A percentile compares a stretch with the other conserved stretches of the same genome.
phyloP scores from a whole-genome alignment of 2,113 vertebrate genomes.

The Empidonax traillii region DNA sequence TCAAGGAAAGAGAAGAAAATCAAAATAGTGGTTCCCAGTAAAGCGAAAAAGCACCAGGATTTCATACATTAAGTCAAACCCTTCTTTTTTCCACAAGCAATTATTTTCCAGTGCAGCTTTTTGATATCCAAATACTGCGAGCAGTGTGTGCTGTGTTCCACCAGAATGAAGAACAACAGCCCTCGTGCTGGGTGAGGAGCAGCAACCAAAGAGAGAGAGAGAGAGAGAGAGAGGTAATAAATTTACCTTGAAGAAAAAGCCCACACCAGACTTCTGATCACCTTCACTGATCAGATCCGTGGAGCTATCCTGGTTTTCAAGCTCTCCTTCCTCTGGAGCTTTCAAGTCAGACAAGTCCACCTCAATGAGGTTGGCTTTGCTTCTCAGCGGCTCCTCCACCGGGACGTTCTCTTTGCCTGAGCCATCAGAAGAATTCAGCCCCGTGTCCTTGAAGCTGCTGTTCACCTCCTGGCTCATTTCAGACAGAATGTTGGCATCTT shows the following conservation, averaged over 20 bases:
- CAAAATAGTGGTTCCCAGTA: neutral
- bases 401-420: slow-evolving; percentile 72
- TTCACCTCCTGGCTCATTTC: slow-evolving; percentile 75
- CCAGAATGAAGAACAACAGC: neutral
- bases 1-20: neutral
- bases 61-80: neutral
- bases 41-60: neutral
- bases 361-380: slow-evolving; percentile 88
- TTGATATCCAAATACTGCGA: neutral
- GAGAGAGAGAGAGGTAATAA: neutral
- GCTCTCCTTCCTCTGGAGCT: slow-evolving; percentile 72
- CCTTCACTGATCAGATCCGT: slow-evolving; percentile 68
- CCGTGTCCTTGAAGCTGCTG: slow-evolving; percentile 45
- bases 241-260: slow-evolving; percentile 96
- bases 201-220: neutral
- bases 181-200: neutral
- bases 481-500: slow-evolving; percentile 75
- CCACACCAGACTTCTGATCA: slow-evolving; percentile 88
- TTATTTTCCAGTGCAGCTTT: neutral
- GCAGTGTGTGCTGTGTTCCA: neutral
- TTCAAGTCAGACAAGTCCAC: slow-evolving; percentile 88
- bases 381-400: slow-evolving; percentile 70
- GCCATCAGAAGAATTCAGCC: slow-evolving; percentile 49
- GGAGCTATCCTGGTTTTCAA: slow-evolving; percentile 56
- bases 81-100: neutral